phyloP scores from a whole-genome alignment of 53 echinoderm and acorn worm species.

The Antedon mediterranea region DNA sequence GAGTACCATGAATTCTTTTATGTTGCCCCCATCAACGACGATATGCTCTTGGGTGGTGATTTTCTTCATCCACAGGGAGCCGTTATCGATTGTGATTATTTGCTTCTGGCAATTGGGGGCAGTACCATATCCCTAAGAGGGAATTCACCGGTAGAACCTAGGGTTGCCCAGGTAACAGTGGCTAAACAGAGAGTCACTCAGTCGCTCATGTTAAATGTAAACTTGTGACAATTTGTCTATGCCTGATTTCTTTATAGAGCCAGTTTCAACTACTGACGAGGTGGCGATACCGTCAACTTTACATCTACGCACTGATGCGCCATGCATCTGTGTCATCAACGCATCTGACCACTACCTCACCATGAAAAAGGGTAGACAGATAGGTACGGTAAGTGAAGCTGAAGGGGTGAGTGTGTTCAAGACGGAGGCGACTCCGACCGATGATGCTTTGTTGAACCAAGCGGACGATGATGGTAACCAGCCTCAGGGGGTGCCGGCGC shows the following conservation, averaged over 20 bases:
- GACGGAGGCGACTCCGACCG: not conserved
- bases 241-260: constrained; percentile 17
- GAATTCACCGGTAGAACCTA: not conserved
- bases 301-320: not conserved
- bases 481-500: too few relatives aligned
- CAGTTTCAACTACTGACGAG: not conserved
- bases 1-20: constrained; percentile 3
- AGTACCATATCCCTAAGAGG: constrained; percentile 7
- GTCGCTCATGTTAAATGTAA: too few relatives aligned
- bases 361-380: not conserved
- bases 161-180: constrained; percentile 8
- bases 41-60: constrained; percentile 31
- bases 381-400: constrained; percentile 13
- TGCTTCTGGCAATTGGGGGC: constrained; percentile 1
- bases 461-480: too few relatives aligned
- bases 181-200: not conserved
- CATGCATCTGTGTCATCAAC: constrained; percentile 22
- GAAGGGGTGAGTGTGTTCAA: not conserved
- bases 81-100: constrained; percentile 11
- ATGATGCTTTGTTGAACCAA: not conserved
- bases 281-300: constrained; percentile 17
- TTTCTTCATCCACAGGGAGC: constrained; percentile 6
- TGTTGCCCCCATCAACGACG: constrained; percentile 31
- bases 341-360: too few relatives aligned
- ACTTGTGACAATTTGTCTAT: constrained; percentile 5